Percentiles rank a stretch among this genome's conserved stretches.
Evolutionary conservation across 1,140 invertebrate species (phyloP).

Genomic region (Drosophila teissieri): DNA sequence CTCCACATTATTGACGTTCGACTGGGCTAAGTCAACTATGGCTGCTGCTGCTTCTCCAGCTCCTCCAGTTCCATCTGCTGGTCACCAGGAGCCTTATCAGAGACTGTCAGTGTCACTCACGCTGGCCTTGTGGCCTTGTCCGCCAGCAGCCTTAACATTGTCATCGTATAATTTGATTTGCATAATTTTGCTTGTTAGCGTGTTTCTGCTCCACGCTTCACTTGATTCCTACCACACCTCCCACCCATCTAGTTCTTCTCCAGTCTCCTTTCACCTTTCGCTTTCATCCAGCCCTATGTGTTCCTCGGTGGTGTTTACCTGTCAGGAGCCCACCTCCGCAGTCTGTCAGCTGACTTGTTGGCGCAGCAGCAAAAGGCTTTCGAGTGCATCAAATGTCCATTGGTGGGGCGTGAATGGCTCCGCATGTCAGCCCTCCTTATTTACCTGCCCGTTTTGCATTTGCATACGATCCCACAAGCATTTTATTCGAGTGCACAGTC

Average conservation of each 20-base stretch:
- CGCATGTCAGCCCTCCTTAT: conserved; percentile 30
- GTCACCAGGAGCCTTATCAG: conserved; percentile 27
- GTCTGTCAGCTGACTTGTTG: conserved; percentile 71
- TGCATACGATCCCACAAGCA: conserved; percentile 35
- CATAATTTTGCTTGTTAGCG: conserved; percentile 76
- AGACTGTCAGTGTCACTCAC: conserved; percentile 34
- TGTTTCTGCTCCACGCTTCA: conserved; percentile 46
- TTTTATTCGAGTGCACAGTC: conserved; percentile 15
- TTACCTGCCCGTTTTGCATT: conserved; percentile 40
- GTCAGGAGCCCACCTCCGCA: conserved; percentile 28
- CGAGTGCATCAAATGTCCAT: conserved; percentile 78
- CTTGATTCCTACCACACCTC: conserved; percentile 19
- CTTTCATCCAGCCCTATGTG: neutral
- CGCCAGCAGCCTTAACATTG: conserved; percentile 68
- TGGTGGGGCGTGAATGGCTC: conserved; percentile 56
- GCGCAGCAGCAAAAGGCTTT: conserved; percentile 59
- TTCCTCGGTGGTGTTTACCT: conserved; percentile 46
- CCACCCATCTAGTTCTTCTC: conserved; percentile 22
- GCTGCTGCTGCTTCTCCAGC: neutral
- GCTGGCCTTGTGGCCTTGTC: conserved; percentile 55
- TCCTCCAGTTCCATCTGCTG: neutral
- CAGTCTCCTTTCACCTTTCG: conserved; percentile 42
- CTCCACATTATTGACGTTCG: conserved; percentile 71
- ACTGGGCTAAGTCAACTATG: conserved; percentile 56
- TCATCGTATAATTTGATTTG: conserved; percentile 83